A percentile compares a stretch with the other conserved stretches of the same genome.
phyloP scores from a whole-genome alignment of 1,140 invertebrate species.

The Lasioglossum baleicum region DNA sequence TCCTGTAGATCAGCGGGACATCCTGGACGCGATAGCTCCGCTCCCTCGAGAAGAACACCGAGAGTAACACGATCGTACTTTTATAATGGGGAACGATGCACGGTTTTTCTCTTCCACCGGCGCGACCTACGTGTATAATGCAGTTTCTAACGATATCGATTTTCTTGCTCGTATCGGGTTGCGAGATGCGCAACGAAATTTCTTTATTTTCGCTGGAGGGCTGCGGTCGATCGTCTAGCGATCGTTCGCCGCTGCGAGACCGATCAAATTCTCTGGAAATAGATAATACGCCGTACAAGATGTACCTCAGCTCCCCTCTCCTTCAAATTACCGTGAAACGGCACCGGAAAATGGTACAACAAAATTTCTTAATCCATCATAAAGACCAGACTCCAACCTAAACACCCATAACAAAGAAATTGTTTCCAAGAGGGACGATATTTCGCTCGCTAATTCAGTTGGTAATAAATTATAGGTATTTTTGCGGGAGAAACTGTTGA shows the following conservation, averaged over 20 bases:
- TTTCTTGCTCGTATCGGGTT: not conserved
- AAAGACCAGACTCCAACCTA: no score
- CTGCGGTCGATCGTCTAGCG: no score
- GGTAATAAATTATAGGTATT: no score
- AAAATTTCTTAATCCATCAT: no score
- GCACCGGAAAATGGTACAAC: not conserved
- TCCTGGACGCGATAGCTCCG: not conserved
- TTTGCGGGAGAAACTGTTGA: no score
- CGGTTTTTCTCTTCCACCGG: not conserved
- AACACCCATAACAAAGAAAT: no score
- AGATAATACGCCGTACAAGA: no score
- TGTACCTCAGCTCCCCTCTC: no score
- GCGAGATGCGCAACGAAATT: not conserved
- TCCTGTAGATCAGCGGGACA: not conserved
- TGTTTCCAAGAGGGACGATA: no score
- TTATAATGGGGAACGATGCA: not conserved
- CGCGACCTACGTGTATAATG: not conserved
- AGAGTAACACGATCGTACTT: not conserved
- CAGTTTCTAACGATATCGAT: not conserved
- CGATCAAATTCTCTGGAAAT: no score
- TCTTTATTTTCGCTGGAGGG: not conserved
- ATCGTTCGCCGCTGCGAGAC: no score
- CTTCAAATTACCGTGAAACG: not conserved
- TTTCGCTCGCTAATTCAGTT: no score
- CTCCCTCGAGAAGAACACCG: not conserved